Conservation (phyloP, 2,797 vertebrate species). For the Trichosurus vulpecula region DNA sequence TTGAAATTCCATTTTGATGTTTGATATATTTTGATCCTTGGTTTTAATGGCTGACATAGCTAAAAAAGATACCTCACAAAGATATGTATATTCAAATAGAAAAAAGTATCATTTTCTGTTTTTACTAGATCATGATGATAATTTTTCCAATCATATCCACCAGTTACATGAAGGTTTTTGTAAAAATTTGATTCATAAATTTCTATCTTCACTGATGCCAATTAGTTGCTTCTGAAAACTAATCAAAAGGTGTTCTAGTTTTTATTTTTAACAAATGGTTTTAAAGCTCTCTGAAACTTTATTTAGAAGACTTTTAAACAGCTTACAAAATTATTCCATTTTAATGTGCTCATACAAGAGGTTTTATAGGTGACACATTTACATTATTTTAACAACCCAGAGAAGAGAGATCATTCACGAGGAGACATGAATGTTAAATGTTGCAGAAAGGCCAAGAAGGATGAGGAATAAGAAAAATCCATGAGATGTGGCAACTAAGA, state of each 20-base stretch:
- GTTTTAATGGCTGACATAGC: background rate
- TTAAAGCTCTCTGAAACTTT: background rate
- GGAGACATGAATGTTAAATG: background rate
- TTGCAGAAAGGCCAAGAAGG: background rate
- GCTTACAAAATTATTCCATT: background rate
- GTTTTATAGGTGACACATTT: background rate
- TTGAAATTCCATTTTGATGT: background rate
- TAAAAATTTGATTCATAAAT: background rate
- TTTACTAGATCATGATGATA: background rate
- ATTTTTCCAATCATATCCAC: background rate
- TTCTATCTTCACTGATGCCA: background rate
- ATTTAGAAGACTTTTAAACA: background rate
- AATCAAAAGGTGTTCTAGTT: background rate
- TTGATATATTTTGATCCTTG: background rate
- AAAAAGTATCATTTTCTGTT: background rate
- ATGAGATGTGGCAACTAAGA: background rate
- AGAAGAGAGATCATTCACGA: constrained; percentile 1
- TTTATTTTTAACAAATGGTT: background rate
- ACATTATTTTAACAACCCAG: background rate
- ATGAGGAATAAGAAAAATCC: background rate
- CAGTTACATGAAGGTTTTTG: background rate
- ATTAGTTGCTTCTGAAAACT: background rate
- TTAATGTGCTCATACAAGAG: background rate
- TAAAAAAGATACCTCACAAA: background rate
- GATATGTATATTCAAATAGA: background rate